Evolutionary conservation across 2,113 vertebrate species (phyloP).

Genomic region (Paramormyrops kingsleyae): DNA sequence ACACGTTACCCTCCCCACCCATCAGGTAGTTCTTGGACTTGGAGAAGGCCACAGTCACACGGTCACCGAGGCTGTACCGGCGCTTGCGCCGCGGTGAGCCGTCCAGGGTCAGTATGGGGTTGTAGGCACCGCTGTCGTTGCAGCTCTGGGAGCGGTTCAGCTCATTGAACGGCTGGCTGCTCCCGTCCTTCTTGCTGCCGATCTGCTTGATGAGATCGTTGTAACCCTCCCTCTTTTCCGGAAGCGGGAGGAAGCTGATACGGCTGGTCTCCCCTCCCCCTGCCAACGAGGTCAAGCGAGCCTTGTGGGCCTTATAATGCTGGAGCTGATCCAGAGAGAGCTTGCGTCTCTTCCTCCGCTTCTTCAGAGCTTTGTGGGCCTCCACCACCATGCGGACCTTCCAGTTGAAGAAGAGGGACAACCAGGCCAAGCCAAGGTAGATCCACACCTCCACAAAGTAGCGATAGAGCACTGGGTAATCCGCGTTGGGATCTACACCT

Average conservation of each 20-base stretch:
- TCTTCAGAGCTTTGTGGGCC: constrained; percentile 96
- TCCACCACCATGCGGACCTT: constrained; percentile 98
- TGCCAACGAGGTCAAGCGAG: constrained; percentile 27
- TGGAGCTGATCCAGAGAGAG: constrained; percentile 78
- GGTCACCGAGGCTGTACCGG: constrained; percentile 63
- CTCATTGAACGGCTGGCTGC: constrained; percentile 32
- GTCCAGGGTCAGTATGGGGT: constrained; percentile 62
- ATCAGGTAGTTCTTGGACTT: constrained; percentile 77
- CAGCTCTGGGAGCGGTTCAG: constrained; percentile 57
- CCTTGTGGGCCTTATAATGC: constrained; percentile 63
- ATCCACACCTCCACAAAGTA: constrained; percentile 99
- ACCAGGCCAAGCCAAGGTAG: constrained; percentile 92
- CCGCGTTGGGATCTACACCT: constrained; percentile 87
- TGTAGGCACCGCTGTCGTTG: constrained; percentile 42
- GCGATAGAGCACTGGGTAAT: constrained; percentile 87
- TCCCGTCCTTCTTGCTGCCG: constrained; percentile 61
- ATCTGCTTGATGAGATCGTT: constrained; percentile 96
- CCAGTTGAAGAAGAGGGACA: constrained; percentile 96
- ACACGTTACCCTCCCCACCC: constrained; percentile 65
- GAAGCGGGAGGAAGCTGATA: constrained; percentile 91
- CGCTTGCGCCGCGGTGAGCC: constrained; percentile 62
- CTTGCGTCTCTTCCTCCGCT: constrained; percentile 81
- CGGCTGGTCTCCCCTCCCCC: too few relatives aligned
- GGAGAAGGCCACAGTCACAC: constrained; percentile 78
- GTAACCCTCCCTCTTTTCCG: constrained; percentile 89